phyloP scores from a whole-genome alignment of 2,797 vertebrate genomes.

The Ctenopoma multispine region DNA sequence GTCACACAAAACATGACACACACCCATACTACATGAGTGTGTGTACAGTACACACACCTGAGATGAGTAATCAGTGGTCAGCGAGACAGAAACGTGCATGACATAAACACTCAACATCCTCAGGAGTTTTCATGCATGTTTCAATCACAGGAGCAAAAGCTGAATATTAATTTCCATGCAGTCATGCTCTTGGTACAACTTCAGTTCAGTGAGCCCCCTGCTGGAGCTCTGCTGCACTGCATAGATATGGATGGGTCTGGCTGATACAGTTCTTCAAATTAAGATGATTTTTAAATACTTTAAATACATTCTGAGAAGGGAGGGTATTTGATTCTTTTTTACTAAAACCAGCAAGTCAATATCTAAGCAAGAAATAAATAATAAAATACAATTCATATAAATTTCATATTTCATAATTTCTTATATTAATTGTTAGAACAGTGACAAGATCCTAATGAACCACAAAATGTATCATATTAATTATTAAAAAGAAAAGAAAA shows the following conservation, averaged over 20 bases:
- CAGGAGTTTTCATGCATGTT: constrained; percentile 22
- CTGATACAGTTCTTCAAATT: neutral
- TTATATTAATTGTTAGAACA: neutral
- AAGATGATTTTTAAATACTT: neutral
- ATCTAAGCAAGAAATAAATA: neutral
- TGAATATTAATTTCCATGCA: constrained; percentile 38
- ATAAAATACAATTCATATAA: neutral
- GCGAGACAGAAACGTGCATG: neutral
- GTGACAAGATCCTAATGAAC: neutral
- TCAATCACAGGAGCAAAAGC: constrained; percentile 15
- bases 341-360: neutral
- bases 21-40: no score
- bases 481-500: neutral
- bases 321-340: neutral
- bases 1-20: no score
- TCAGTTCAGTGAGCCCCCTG: constrained; percentile 58
- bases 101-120: constrained; percentile 17
- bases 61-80: neutral
- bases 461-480: neutral
- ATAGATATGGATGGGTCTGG: constrained; percentile 6
- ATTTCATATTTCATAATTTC: neutral
- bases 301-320: fast-evolving
- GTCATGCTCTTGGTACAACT: constrained; percentile 8
- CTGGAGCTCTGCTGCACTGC: constrained; percentile 46
- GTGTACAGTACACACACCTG: neutral